These are phyloP conservation scores for Drosophila meridiana DNA, from an alignment of 2,888 invertebrate species.

Conservation along the genomic window DNA sequence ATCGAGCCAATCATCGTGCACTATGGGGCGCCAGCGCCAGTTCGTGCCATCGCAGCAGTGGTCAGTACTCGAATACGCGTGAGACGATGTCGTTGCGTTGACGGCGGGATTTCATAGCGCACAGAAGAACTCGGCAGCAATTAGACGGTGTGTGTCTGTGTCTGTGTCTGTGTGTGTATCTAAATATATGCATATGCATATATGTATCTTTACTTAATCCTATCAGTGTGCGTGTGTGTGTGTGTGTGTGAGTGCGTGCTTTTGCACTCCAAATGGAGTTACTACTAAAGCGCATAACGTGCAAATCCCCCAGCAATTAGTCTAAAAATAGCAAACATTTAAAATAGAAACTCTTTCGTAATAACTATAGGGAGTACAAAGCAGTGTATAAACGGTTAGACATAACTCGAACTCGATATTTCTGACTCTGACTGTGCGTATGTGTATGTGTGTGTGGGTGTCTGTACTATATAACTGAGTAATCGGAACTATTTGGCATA, in stretches of 20 bases:
- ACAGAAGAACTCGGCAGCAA: constrained; percentile 58
- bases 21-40: constrained; percentile 43
- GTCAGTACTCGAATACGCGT: constrained; percentile 73
- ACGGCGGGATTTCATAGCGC: constrained; percentile 65
- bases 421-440: background rate
- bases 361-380: constrained; percentile 38
- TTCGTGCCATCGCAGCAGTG: constrained; percentile 34
- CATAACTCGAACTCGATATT: constrained; percentile 38
- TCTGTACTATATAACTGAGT: constrained; percentile 41
- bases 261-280: constrained; percentile 54
- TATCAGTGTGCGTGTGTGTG: constrained; percentile 6
- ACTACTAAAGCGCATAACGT: constrained; percentile 18
- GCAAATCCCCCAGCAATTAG: constrained; percentile 42
- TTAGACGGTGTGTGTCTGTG: constrained; percentile 55
- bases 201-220: constrained; percentile 15
- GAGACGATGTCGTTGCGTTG: constrained; percentile 79
- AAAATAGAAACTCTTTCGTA: constrained; percentile 66
- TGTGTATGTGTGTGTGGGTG: background rate
- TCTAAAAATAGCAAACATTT: constrained; percentile 62
- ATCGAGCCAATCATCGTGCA: constrained; percentile 35
- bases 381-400: constrained; percentile 30
- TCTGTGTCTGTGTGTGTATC: constrained; percentile 10
- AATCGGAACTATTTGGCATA: constrained; percentile 55
- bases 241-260: constrained; percentile 8
- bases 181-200: constrained; percentile 19